A percentile compares a stretch with the other conserved stretches of the same genome.
Conservation (phyloP, 2,888 invertebrate genomes). For the Mantis religiosa region DNA sequence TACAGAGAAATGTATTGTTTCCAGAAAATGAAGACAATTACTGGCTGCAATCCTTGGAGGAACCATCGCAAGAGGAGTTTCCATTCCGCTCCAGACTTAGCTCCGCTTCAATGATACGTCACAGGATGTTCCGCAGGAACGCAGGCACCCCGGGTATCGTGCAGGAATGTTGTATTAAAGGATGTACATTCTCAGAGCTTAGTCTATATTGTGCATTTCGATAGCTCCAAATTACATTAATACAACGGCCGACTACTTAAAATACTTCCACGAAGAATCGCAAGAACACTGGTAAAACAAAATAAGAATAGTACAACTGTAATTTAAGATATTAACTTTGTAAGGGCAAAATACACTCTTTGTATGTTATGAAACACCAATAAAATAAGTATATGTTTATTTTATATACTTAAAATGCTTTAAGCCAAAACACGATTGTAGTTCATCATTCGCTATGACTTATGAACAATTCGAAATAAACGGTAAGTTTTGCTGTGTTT, state of each 20-base stretch:
- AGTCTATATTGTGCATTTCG: not conserved
- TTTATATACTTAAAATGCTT: too few relatives aligned
- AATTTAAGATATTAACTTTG: too few relatives aligned
- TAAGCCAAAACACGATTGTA: too few relatives aligned
- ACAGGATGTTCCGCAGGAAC: not conserved
- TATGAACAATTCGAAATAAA: too few relatives aligned
- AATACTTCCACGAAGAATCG: too few relatives aligned
- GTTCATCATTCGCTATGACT: too few relatives aligned
- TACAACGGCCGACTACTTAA: not conserved
- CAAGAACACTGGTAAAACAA: too few relatives aligned
- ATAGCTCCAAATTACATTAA: not conserved
- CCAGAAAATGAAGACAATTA: not conserved
- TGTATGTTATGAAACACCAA: too few relatives aligned
- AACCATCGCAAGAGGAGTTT: not conserved
- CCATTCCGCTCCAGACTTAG: not conserved
- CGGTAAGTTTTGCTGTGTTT: too few relatives aligned
- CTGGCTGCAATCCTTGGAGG: not conserved
- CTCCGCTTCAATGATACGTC: not conserved
- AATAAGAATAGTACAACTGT: too few relatives aligned
- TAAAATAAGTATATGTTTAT: too few relatives aligned
- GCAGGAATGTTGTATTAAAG: not conserved
- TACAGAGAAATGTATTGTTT: not conserved
- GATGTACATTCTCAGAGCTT: not conserved
- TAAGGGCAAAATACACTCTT: too few relatives aligned
- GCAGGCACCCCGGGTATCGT: not conserved